Percentiles rank a stretch among this genome's conserved stretches.
Evolutionary conservation across 2,888 invertebrate species (phyloP).

Genomic region (Apamea sordens): DNA sequence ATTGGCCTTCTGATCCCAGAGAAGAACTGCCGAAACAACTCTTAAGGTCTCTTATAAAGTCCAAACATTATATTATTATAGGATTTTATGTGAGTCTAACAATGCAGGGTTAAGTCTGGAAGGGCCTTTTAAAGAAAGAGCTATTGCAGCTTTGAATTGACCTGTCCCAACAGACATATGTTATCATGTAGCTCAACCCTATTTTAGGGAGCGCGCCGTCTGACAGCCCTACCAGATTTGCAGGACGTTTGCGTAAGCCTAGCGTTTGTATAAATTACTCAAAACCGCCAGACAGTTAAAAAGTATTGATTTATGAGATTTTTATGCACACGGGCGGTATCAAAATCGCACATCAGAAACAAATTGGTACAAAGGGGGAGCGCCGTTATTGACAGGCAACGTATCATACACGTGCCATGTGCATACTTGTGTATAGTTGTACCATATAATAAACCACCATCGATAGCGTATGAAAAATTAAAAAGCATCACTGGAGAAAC

Average conservation of each 20-base stretch:
- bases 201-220: no score
- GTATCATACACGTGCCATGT: neutral
- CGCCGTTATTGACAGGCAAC: neutral
- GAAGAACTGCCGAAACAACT: neutral
- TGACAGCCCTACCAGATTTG: no score
- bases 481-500: neutral
- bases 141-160: neutral
- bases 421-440: neutral
- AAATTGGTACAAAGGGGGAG: neutral
- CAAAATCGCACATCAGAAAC: neutral
- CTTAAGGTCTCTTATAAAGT: neutral
- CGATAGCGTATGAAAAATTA: neutral
- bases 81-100: neutral
- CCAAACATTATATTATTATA: neutral
- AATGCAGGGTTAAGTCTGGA: neutral
- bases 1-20: no score
- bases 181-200: neutral
- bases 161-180: neutral
- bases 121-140: neutral
- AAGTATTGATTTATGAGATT: constrained; percentile 7
- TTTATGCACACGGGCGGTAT: neutral
- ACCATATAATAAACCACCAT: neutral
- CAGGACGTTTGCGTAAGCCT: neutral
- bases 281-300: no score
- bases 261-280: neutral